Base-by-base conservation (phyloP, 2,113 vertebrate species). In the Nipponia nippon region DNA sequence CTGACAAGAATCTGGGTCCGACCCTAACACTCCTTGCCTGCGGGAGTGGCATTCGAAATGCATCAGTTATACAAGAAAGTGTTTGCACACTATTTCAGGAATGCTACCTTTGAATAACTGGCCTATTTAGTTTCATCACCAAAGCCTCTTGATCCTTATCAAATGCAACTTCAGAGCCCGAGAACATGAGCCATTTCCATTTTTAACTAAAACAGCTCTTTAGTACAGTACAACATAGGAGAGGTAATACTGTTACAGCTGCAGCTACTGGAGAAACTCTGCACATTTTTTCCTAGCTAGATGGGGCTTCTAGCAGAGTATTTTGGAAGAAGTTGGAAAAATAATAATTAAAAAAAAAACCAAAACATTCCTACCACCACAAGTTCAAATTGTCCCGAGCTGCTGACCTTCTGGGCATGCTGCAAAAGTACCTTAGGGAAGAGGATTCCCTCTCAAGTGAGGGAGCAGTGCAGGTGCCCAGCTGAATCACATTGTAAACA, bases 131-230 rank as follows among this genome's bases (percentile, higher is more conserved):
- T 65, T 59, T 83, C 67, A 87, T 90, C 66, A 72, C 14, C 49
- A 77, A 86, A 69, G 21, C 29, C 25, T 58, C 44, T 91, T 78
- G 65, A 66, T 84, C 29, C 56, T 91, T 65, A 79, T 46, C 34
- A 87, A 91, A 50, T 65, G 21, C 32, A 61, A n/a, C 44, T 75
- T 87, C 53, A 92, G 81, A 93, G n/a, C 40, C 49, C 80, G 50
- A 87, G 58, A 63, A 84, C 34, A 66, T 6, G 27, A 78, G 9
- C 16, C 10, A 72, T 72, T 87, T 81, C 83, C 52, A 46, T 61
- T 91, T 94, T 87, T 65, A 95, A 82, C 52, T 59, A 79, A 13
- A 79, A 13, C 20, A 82, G 44, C 18, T 93, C n/a, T 55, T 93
- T 27, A 62, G 25, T 36, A 22, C n/a, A 34, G 16, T 7, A 21